These are phyloP conservation scores for Glyphotaelius pellucidus DNA, from an alignment of 2,888 invertebrate genomes.

Conservation along the genomic window DNA sequence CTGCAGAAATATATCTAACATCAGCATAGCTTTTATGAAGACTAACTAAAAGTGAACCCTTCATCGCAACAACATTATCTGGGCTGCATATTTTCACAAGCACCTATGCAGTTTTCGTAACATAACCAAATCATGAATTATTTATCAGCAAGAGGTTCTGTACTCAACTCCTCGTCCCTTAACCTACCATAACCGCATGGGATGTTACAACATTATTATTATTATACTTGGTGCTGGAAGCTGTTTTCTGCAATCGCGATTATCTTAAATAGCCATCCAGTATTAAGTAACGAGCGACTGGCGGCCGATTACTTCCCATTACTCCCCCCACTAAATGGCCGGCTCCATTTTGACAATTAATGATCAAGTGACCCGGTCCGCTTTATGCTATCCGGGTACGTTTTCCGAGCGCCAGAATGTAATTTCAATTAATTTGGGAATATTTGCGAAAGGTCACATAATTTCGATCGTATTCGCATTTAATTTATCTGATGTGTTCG, in stretches of 20 bases:
- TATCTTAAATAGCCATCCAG: constrained; percentile 62
- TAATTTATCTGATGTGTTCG: neutral
- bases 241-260: constrained; percentile 64
- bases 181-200: neutral
- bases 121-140: neutral
- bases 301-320: constrained; percentile 52
- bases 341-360: constrained; percentile 56
- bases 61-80: no score
- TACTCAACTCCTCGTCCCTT: neutral
- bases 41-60: no score
- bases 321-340: constrained; percentile 48
- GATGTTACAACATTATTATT: constrained; percentile 24
- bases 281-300: constrained; percentile 53
- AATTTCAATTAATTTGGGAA: constrained; percentile 14
- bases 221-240: neutral
- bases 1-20: no score
- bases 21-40: no score
- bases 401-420: neutral
- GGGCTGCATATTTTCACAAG: no score
- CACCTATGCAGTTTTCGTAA: neutral
- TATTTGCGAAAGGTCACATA: neutral
- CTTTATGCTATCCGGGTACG: constrained; percentile 8
- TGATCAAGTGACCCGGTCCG: constrained; percentile 51
- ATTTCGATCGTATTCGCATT: neutral
- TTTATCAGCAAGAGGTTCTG: neutral